A percentile compares a stretch with the other conserved stretches of the same genome.
phyloP scores from a whole-genome alignment of 2,113 vertebrate species.

The Genyomyrus donnyi region DNA sequence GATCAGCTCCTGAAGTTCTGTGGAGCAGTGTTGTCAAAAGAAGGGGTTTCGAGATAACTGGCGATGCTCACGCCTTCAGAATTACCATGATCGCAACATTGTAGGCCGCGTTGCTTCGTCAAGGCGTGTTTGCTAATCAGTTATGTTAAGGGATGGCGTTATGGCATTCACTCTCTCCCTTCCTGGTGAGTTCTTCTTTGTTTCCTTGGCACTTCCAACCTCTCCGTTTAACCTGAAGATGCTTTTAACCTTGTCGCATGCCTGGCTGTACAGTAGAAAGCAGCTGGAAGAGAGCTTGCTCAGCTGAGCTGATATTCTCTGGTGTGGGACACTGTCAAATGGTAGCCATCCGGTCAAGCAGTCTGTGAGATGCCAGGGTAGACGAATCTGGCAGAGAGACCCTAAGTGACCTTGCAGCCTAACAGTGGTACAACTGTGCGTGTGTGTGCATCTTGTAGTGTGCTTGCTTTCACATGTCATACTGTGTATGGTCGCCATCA shows the following conservation, averaged over 20 bases:
- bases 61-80: neutral
- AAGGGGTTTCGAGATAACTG: neutral
- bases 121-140: neutral
- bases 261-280: neutral
- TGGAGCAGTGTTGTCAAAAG: neutral
- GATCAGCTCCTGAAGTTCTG: neutral
- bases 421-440: neutral
- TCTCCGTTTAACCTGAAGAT: neutral
- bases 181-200: neutral
- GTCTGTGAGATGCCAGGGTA: neutral
- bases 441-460: neutral
- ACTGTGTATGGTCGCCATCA: neutral
- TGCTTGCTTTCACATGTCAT: conserved; percentile 10
- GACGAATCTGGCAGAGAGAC: neutral
- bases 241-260: neutral
- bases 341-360: neutral
- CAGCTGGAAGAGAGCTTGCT: neutral
- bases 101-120: neutral
- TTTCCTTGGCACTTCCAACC: conserved; percentile 13
- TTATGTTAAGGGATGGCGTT: neutral
- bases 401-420: neutral
- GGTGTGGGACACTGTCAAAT: neutral
- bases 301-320: neutral
- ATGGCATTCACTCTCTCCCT: neutral
- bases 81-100: neutral